These are phyloP conservation scores for Pristionchus japonicus DNA, from an alignment of 2,888 invertebrate genomes.

Conservation along the genomic window DNA sequence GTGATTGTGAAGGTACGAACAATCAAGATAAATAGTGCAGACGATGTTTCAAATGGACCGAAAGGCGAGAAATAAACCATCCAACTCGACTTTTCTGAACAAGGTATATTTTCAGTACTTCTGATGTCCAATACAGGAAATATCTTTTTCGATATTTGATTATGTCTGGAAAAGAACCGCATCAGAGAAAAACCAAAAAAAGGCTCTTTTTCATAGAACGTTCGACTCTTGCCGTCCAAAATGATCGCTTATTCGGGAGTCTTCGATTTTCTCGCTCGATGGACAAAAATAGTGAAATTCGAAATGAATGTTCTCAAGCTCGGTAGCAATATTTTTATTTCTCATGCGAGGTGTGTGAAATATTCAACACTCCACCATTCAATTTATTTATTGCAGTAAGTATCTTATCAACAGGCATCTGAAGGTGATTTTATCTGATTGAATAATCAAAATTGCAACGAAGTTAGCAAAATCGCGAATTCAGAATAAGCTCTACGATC, in stretches of 20 bases:
- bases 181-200: too few species aligned
- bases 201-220: background rate
- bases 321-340: background rate
- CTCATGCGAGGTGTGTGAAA: background rate
- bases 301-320: background rate
- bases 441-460: background rate
- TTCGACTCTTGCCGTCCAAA: background rate
- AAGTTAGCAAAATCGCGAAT: background rate
- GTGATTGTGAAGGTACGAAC: background rate
- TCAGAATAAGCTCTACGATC: background rate
- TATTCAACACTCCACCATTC: background rate
- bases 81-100: background rate
- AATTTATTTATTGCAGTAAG: background rate
- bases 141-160: too few species aligned
- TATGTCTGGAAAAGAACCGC: too few species aligned
- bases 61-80: background rate
- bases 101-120: background rate
- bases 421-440: background rate
- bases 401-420: too few species aligned
- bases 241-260: background rate
- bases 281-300: background rate
- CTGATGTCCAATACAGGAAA: too few species aligned
- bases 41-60: too few species aligned
- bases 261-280: background rate
- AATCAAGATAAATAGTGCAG: too few species aligned